phyloP scores from a whole-genome alignment of 2,888 invertebrate species.

The Drosophila fungiperda region DNA sequence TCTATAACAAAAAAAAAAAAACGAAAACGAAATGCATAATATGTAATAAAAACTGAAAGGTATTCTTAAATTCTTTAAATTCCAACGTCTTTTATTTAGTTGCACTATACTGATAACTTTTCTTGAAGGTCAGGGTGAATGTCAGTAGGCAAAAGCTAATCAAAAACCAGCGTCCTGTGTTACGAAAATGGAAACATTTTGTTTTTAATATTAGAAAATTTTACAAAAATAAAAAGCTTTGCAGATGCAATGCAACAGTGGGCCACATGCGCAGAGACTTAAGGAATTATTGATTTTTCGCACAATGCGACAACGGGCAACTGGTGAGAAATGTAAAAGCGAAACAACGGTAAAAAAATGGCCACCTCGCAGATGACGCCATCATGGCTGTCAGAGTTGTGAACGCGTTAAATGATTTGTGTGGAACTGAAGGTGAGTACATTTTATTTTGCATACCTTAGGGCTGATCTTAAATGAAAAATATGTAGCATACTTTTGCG shows the following conservation, averaged over 20 bases:
- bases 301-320: slow-evolving; percentile 14
- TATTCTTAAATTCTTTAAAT: slow-evolving; percentile 78
- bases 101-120: slow-evolving; percentile 16
- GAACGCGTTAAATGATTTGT: slow-evolving; percentile 20
- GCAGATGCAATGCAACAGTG: slow-evolving; percentile 5
- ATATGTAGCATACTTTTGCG: slow-evolving; percentile 38
- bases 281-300: slow-evolving; percentile 45
- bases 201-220: slow-evolving; percentile 6
- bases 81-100: slow-evolving; percentile 42
- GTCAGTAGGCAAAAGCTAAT: slow-evolving; percentile 15
- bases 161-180: not conserved
- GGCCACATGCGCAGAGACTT: slow-evolving; percentile 13
- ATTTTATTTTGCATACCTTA: slow-evolving; percentile 41
- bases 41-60: slow-evolving; percentile 74
- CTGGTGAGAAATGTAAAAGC: slow-evolving; percentile 16
- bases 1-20: slow-evolving; percentile 32
- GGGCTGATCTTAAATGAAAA: not conserved
- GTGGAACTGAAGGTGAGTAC: slow-evolving; percentile 24
- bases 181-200: slow-evolving; percentile 2
- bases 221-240: not conserved
- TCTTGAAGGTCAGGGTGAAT: slow-evolving; percentile 35
- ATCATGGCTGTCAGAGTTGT: slow-evolving; percentile 36
- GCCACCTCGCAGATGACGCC: slow-evolving; percentile 21
- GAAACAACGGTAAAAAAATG: slow-evolving; percentile 1
- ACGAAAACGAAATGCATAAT: slow-evolving; percentile 43